Percentiles rank a stretch among this genome's conserved stretches.
phyloP scores from a whole-genome alignment of 1,140 invertebrate genomes.

The Nasonia giraulti region DNA sequence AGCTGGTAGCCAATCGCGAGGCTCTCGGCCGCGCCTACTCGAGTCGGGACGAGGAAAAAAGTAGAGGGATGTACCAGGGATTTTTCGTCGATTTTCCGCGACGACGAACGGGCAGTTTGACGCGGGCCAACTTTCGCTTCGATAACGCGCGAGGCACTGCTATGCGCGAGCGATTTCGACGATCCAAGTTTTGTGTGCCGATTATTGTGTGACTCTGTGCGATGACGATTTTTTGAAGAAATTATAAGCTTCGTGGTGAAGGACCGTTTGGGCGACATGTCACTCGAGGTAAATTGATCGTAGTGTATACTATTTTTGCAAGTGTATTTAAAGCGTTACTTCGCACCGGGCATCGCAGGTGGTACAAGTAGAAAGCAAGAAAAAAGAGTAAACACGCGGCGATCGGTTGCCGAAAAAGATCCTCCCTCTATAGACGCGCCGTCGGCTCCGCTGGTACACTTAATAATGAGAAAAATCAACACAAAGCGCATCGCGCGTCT shows the following conservation, averaged over 20 bases:
- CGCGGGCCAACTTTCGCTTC: conserved; percentile 34
- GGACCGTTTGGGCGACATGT: too few relatives aligned
- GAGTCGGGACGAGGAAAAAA: background rate
- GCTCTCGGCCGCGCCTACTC: background rate
- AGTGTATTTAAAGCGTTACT: too few relatives aligned
- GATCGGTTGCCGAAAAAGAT: conserved; percentile 12
- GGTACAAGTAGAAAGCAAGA: too few relatives aligned
- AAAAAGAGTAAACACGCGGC: background rate
- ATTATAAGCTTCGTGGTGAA: too few relatives aligned
- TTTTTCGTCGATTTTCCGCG: conserved; percentile 56
- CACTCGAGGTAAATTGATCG: too few relatives aligned
- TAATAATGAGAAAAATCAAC: conserved; percentile 72
- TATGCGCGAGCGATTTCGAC: background rate
- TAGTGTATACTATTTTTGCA: too few relatives aligned
- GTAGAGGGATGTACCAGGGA: background rate
- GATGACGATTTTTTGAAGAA: too few relatives aligned
- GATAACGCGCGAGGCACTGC: background rate
- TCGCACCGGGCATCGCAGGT: too few relatives aligned
- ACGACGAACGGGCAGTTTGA: conserved; percentile 32
- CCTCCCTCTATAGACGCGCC: conserved; percentile 32
- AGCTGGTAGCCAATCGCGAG: background rate
- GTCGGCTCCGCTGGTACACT: conserved; percentile 21
- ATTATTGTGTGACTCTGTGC: too few relatives aligned
- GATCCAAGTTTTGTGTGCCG: background rate
- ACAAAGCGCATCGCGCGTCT: conserved; percentile 36